Evolutionary conservation across 2,113 vertebrate species (phyloP), one percentile per base, ranked within the genome.

Genomic region (Oreocharis arfaki): DNA sequence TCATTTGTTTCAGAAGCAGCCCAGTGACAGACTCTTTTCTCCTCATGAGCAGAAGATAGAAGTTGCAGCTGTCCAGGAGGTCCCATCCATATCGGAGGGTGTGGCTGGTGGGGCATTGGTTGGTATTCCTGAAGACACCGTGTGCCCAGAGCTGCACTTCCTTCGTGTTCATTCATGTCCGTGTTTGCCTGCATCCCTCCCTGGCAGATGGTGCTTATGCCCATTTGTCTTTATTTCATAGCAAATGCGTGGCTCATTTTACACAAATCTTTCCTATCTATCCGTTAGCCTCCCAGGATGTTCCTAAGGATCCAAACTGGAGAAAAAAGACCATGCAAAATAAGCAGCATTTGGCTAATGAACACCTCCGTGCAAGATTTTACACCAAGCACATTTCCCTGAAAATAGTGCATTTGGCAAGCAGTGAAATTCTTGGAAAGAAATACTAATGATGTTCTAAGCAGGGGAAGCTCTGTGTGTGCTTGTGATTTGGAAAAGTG

Each of bases 401-500:
- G 35, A 52, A 93, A 84, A 88, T 77, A 78, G 46, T 83, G 30
- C 81, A 33, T 91, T 84, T 75, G 70, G 68, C 70, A 53, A 87
- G 59, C 24, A 64, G 18, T 87, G 35, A 79, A 87, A 84, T 84
- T 92, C 80, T 88, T 97, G 87, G 91, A 94, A 92, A 53, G 93
- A 69, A 76, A 67, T 83, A 23, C 82, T 84, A 71, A 46, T 70
- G 35, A 69, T 70, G 32, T 84, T n/a, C 42, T 86, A 37, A 65
- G 59, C 47, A 55, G 39, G 13, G 30, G 33, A 88, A 86, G 70
- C 30, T 84, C 28, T 61, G 4, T 78, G 41, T 70, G 76, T 71
- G 28, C 3, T 1, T 32, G 67, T 11, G 63, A 91, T 67, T 76
- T 10, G 33, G 50, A 41, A 79, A 89, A 85, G 47, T 35, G 94